A percentile compares a stretch with the other conserved stretches of the same genome.
Conservation (phyloP, 2,113 vertebrate genomes). For the Rhabdornis inornatus region DNA sequence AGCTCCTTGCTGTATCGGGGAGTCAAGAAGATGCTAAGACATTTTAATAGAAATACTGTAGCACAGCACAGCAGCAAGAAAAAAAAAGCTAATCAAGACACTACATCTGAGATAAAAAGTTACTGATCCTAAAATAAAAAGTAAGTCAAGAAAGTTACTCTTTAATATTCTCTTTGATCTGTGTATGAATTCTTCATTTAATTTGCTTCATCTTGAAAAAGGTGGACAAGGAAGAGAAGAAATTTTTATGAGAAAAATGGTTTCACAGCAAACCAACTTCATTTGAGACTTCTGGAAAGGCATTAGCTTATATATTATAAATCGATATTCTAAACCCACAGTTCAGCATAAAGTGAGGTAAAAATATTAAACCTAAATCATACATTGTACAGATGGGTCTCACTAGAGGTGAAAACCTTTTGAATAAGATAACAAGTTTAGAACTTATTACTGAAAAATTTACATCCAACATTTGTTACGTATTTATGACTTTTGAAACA, state of each 20-base stretch:
- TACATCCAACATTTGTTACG: neutral
- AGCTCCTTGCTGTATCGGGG: neutral
- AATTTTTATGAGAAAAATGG: neutral
- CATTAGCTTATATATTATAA: neutral
- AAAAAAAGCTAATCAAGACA: conserved; percentile 10
- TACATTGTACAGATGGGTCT: neutral
- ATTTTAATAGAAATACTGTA: neutral
- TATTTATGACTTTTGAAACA: neutral
- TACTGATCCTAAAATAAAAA: conserved; percentile 11
- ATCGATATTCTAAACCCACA: neutral
- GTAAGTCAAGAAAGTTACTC: neutral
- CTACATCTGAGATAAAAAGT: neutral
- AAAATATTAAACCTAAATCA: neutral
- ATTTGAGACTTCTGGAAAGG: neutral
- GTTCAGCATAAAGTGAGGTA: neutral
- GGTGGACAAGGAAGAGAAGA: conserved; percentile 15
- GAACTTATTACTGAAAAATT: neutral
- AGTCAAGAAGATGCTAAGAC: neutral
- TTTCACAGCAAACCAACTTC: neutral
- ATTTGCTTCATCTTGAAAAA: conserved; percentile 49
- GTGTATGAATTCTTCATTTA: neutral
- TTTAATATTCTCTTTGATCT: conserved; percentile 38
- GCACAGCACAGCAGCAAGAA: neutral
- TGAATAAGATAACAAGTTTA: neutral
- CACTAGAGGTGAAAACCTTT: neutral